A percentile compares a stretch with the other conserved stretches of the same genome.
phyloP scores from a whole-genome alignment of 1,140 invertebrate genomes.

The Holcopasites calliopsidis region DNA sequence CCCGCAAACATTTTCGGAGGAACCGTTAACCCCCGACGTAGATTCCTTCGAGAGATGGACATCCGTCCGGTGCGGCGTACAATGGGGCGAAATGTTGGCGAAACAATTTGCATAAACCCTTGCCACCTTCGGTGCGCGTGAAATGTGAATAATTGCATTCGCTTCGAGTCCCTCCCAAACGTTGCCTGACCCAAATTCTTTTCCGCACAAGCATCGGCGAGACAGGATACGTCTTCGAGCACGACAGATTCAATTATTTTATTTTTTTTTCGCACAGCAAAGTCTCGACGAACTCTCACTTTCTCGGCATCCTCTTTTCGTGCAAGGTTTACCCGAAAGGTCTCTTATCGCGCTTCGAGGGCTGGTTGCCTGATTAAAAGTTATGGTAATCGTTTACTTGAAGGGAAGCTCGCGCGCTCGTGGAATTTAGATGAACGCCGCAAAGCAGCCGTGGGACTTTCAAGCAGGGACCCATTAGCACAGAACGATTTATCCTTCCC shows the following conservation, averaged over 20 bases:
- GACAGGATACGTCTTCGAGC: too few species aligned
- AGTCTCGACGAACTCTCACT: neutral
- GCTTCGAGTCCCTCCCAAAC: conserved; percentile 3
- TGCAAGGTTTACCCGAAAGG: neutral
- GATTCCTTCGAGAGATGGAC: conserved; percentile 30
- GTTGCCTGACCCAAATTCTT: conserved; percentile 18
- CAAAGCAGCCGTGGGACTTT: neutral
- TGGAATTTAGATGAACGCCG: neutral
- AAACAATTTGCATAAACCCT: conserved; percentile 28
- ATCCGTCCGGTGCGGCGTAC: conserved; percentile 43
- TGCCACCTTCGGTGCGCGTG: neutral
- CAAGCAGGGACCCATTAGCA: neutral
- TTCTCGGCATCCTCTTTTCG: neutral
- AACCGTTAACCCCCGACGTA: conserved; percentile 22
- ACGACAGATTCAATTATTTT: neutral
- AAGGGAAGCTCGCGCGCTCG: neutral
- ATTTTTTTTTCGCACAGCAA: too few species aligned
- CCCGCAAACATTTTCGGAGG: neutral
- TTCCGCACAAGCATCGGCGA: neutral
- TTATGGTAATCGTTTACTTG: conserved; percentile 21
- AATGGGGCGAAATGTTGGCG: conserved; percentile 9
- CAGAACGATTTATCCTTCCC: neutral
- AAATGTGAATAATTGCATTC: conserved; percentile 16
- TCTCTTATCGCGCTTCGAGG: conserved; percentile 4
- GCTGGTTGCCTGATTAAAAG: conserved; percentile 33